Evolutionary conservation across 2,797 vertebrate genomes (phyloP), one percentile per base, ranked within the genome.

Genomic region (Mycteria americana): DNA sequence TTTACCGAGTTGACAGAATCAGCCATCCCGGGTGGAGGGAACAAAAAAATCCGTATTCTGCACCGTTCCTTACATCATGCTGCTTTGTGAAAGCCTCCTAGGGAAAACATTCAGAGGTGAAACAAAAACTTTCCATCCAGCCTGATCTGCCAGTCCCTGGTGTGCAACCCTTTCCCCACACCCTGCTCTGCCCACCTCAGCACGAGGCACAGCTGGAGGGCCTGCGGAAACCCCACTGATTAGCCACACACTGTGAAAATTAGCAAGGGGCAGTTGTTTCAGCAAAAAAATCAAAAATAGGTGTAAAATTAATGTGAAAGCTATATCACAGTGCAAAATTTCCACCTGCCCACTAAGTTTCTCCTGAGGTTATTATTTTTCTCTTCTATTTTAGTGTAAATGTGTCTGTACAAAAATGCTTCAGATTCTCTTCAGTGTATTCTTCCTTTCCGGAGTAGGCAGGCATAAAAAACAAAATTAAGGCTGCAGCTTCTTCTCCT

Each of bases 321-420:
- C 87, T 97, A 33, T 91, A 88, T 97, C 95, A 98, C 96, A 97
- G 98, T 98, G 98, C 97, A 98, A 98, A 98, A 97, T 97, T 97
- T 97, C 97, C 94, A 97, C 97, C 97, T 98, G 97, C 97, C 97
- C 97, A 86, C 72, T 92, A 87, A 56, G 69, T 95, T 97, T 97
- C 81, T 92, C 96, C 96, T 97, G 94, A 98, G 95, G 75, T 89
- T 89, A 76, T 95, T 90, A 87, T 65, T 60, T 85, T 67, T 83
- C n/a, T 88, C 70, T 92, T 95, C 54, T 88, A 45, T 95, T 72
- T 89, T 84, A 96, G 95, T 6, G 2, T 83, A 92, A 95, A 76
- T 69, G 70, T 89, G 89, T 95, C 88, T 88, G 53, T 93, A 93
- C 57, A 83, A 93, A 96, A 88, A 68, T 63, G 45, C 28, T 94